Evolutionary conservation across 2,113 vertebrate genomes (phyloP).

Genomic region (Lucifuga dentata): DNA sequence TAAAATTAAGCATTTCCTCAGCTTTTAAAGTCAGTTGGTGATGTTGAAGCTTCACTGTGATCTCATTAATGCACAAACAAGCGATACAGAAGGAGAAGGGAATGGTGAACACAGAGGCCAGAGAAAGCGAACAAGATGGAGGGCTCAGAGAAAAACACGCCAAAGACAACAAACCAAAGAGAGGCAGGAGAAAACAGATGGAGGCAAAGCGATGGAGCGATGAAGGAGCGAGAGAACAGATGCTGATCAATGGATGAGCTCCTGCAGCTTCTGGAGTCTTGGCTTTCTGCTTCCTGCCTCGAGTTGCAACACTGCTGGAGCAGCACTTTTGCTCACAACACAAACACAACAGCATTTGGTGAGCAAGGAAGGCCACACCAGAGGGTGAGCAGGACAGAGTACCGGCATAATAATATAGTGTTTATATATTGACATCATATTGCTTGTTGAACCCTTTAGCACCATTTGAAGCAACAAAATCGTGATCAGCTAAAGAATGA

Average conservation of each 20-base stretch:
- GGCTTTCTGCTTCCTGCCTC: constrained; percentile 47
- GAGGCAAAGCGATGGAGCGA: constrained; percentile 24
- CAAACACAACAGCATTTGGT: constrained; percentile 7
- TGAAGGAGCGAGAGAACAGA: constrained; percentile 45
- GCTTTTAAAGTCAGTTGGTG: constrained; percentile 23
- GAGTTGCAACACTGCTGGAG: constrained; percentile 29
- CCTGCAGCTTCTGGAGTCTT: constrained; percentile 52
- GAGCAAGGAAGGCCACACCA: background rate
- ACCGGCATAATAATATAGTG: too few species aligned
- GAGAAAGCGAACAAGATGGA: background rate
- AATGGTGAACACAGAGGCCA: background rate
- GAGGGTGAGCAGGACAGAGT: background rate
- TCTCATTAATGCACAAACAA: background rate
- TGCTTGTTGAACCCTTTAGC: too few species aligned
- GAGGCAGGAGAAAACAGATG: constrained; percentile 46
- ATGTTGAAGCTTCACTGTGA: constrained; percentile 10
- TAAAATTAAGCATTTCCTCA: too few species aligned
- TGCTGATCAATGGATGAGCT: constrained; percentile 59
- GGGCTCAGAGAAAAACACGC: background rate
- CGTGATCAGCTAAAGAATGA: too few species aligned
- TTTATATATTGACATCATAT: too few species aligned
- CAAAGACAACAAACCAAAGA: background rate
- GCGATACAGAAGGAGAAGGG: background rate
- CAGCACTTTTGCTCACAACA: constrained; percentile 21
- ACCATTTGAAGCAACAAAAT: too few species aligned